Conservation (phyloP, 2,113 vertebrate genomes). For the Herpetotheres cachinnans region DNA sequence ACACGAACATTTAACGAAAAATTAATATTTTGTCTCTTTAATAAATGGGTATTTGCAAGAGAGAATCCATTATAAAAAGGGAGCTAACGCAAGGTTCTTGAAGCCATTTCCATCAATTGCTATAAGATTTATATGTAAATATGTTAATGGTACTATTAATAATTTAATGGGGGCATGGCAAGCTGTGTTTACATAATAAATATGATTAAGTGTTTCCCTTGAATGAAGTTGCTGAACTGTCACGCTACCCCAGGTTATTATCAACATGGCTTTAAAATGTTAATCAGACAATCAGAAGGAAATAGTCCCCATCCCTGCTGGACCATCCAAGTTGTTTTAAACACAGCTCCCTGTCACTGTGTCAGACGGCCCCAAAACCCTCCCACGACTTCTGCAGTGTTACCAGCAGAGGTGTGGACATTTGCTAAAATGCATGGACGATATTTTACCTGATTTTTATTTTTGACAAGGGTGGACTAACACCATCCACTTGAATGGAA, state of each 20-base stretch:
- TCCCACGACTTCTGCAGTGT: not conserved
- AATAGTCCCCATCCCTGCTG: not conserved
- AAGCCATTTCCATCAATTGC: constrained; percentile 66
- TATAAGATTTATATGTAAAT: constrained; percentile 77
- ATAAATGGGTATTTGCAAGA: constrained; percentile 54
- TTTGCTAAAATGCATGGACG: not conserved
- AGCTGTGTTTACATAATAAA: constrained; percentile 77
- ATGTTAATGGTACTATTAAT: constrained; percentile 75
- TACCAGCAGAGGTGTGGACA: fast-evolving
- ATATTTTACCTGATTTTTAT: not conserved
- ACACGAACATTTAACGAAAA: constrained; percentile 56
- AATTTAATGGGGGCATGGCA: constrained; percentile 74
- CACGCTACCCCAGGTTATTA: constrained; percentile 68
- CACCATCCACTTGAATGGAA: constrained; percentile 7
- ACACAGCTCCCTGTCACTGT: not conserved
- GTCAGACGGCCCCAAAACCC: not conserved
- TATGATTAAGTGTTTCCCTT: constrained; percentile 75
- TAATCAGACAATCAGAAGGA: constrained; percentile 61
- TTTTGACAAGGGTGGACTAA: not conserved
- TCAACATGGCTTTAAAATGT: constrained; percentile 65
- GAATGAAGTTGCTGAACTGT: constrained; percentile 72
- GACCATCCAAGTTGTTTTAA: constrained; percentile 12
- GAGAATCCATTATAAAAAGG: constrained; percentile 57
- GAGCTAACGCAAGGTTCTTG: constrained; percentile 40
- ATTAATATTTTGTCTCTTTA: constrained; percentile 59